phyloP scores from a whole-genome alignment of 2,888 invertebrate species.

The Nudaria mundana region DNA sequence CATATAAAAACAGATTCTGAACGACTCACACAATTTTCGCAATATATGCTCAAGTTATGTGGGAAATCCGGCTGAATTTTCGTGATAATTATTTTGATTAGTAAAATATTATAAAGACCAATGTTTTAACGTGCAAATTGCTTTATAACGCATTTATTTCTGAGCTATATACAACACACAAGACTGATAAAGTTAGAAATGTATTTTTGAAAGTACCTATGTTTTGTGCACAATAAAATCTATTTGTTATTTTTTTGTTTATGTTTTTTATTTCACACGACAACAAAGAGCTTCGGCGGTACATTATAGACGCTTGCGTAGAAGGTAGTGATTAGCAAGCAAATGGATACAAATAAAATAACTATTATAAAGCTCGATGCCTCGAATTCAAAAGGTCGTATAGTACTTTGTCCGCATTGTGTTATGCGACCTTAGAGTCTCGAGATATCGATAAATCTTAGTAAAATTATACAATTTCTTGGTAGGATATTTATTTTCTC shows the following conservation, averaged over 20 bases:
- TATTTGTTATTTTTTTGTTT: constrained; percentile 65
- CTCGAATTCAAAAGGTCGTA: neutral
- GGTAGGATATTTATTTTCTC: too few relatives aligned
- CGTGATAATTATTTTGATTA: constrained; percentile 28
- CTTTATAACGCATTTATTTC: constrained; percentile 75
- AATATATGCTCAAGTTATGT: constrained; percentile 57
- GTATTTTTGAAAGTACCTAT: constrained; percentile 75
- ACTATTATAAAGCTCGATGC: neutral
- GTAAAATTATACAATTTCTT: constrained; percentile 7
- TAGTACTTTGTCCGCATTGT: neutral
- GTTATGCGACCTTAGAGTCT: neutral
- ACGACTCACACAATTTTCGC: neutral
- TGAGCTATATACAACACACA: constrained; percentile 78
- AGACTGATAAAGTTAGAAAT: constrained; percentile 74
- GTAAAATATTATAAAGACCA: constrained; percentile 36
- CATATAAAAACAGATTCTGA: constrained; percentile 5
- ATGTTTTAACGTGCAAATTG: constrained; percentile 46
- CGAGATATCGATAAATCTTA: constrained; percentile 7
- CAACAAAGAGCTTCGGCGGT: constrained; percentile 25
- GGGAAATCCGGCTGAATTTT: constrained; percentile 46
- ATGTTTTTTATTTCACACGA: constrained; percentile 62
- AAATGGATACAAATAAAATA: constrained; percentile 50
- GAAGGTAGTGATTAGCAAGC: constrained; percentile 53
- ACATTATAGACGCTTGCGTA: constrained; percentile 24
- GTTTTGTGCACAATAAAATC: constrained; percentile 78